These are phyloP conservation scores for Tokudaia muenninki DNA, from an alignment of 2,797 vertebrate genomes.

Conservation along the genomic window DNA sequence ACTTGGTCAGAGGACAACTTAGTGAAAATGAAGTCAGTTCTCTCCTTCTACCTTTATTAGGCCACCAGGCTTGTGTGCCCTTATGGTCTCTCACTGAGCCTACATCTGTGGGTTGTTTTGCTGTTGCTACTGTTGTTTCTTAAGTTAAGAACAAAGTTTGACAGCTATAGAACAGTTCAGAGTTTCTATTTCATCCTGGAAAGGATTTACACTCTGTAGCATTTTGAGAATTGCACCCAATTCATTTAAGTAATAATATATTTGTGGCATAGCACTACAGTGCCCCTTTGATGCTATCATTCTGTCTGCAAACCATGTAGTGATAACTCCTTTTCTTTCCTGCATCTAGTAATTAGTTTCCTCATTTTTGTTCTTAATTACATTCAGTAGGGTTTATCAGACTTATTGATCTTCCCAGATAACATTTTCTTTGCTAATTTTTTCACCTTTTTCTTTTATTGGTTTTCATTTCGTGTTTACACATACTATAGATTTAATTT, in stretches of 20 bases:
- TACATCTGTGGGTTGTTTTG: background rate
- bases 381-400: background rate
- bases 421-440: slow-evolving; percentile 4
- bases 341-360: background rate
- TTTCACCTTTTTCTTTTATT: background rate
- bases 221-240: background rate
- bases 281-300: background rate
- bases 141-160: background rate
- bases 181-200: background rate
- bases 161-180: background rate
- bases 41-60: background rate
- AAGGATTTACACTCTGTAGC: background rate
- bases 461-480: background rate
- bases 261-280: background rate
- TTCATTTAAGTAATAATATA: background rate
- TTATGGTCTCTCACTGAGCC: background rate
- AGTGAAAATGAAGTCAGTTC: too few species aligned
- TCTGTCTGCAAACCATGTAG: background rate
- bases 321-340: background rate
- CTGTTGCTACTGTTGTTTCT: background rate
- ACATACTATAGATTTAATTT: background rate
- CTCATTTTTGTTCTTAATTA: background rate
- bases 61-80: background rate
- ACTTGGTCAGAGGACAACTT: background rate
- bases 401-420: slow-evolving; percentile 8